phyloP scores from a whole-genome alignment of 2,797 vertebrate species.

The Myripristis murdjan region DNA sequence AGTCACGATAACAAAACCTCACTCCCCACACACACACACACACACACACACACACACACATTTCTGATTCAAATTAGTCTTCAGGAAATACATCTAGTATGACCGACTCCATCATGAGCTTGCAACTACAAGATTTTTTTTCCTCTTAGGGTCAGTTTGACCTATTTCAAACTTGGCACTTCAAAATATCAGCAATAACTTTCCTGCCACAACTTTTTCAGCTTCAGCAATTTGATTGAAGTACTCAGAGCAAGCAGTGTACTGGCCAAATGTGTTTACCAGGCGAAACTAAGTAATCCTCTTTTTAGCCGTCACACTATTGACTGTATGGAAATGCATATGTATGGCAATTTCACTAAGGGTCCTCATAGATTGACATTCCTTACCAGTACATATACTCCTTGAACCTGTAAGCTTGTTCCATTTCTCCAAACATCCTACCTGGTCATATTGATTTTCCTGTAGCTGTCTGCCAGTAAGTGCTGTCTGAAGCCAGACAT shows the following conservation, averaged over 20 bases:
- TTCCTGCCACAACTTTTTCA: constrained; percentile 29
- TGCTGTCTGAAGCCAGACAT: constrained; percentile 66
- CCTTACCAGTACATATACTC: constrained; percentile 29
- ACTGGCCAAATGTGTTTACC: constrained; percentile 32
- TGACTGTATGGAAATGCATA: constrained; percentile 17
- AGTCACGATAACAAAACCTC: not conserved
- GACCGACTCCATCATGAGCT: constrained; percentile 30
- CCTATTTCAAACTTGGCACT: constrained; percentile 57
- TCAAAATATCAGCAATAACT: constrained; percentile 46
- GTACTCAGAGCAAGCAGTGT: constrained; percentile 3
- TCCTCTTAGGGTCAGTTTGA: constrained; percentile 44
- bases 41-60: constrained; percentile 37
- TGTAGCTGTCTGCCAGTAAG: constrained; percentile 70
- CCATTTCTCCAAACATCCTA: constrained; percentile 58
- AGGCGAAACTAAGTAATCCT: constrained; percentile 4
- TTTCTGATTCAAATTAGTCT: constrained; percentile 23
- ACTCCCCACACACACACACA: too few relatives aligned
- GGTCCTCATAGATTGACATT: constrained; percentile 13
- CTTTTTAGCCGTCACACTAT: not conserved
- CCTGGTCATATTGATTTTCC: constrained; percentile 77
- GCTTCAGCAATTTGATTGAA: constrained; percentile 44
- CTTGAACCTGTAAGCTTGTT: constrained; percentile 47
- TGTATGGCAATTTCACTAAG: not conserved
- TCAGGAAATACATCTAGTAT: constrained; percentile 24
- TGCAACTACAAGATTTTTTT: constrained; percentile 39